A percentile compares a stretch with the other conserved stretches of the same genome.
Evolutionary conservation across 2,797 vertebrate species (phyloP).

Genomic region (Epinephelus malabaricus): DNA sequence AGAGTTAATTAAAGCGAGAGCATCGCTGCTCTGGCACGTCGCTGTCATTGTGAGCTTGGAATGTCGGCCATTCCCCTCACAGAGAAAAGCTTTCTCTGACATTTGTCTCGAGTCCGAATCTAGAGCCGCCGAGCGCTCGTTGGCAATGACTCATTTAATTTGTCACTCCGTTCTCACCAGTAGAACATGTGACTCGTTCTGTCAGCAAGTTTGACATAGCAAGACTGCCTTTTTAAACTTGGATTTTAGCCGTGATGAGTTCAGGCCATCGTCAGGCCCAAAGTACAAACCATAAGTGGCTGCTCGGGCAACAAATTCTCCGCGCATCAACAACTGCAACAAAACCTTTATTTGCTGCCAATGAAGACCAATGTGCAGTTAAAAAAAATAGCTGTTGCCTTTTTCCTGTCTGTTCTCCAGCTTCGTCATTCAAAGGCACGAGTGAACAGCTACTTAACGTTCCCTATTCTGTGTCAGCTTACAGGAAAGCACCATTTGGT

Average conservation of each 20-base stretch:
- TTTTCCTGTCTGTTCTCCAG: neutral
- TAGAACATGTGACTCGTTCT: neutral
- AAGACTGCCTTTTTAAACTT: neutral
- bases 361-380: neutral
- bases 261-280: neutral
- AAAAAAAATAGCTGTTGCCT: neutral
- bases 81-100: slow-evolving; percentile 35
- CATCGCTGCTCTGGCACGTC: neutral
- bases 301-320: neutral
- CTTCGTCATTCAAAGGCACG: neutral
- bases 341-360: neutral
- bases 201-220: slow-evolving; percentile 5
- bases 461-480: neutral
- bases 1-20: slow-evolving; percentile 14
- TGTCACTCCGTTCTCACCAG: neutral
- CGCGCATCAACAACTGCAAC: neutral
- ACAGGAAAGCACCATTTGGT: neutral
- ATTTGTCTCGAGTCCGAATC: neutral
- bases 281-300: neutral
- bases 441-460: neutral
- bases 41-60: slow-evolving; percentile 3
- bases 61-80: slow-evolving; percentile 1
- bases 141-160: slow-evolving; percentile 5
- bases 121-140: neutral
- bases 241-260: neutral